Conservation (phyloP, 2,113 vertebrate species). For the Pterocles burchelli region DNA sequence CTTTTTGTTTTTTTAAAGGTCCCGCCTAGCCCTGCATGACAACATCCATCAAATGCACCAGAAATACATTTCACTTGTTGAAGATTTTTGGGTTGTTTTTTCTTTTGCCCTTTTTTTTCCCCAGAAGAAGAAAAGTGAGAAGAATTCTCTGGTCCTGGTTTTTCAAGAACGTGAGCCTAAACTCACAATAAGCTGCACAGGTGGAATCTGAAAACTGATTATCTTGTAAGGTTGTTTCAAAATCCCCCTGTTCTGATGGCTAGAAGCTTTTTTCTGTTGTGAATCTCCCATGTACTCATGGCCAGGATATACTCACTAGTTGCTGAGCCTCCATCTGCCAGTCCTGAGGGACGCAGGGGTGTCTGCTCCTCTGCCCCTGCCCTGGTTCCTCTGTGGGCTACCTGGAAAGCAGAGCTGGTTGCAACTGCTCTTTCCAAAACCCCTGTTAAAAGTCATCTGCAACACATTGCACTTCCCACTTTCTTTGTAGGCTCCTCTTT, state of each 20-base stretch:
- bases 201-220: neutral
- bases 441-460: neutral
- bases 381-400: rapidly evolving
- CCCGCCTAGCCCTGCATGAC: neutral
- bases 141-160: neutral
- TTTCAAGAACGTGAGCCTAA: neutral
- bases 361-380: neutral
- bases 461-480: neutral
- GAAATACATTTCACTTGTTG: neutral
- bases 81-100: neutral
- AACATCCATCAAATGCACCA: neutral
- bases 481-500: neutral
- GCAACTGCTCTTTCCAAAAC: neutral
- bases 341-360: neutral
- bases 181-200: neutral
- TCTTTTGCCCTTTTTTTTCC: neutral
- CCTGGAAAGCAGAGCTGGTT: neutral
- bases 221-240: neutral
- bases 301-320: neutral
- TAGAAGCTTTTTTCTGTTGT: neutral
- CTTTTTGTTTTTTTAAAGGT: neutral
- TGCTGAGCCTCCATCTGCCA: neutral
- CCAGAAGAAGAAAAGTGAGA: neutral
- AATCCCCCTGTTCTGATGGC: neutral
- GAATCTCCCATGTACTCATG: neutral